phyloP scores from a whole-genome alignment of 1,140 invertebrate genomes.

The Colletes gigas region DNA sequence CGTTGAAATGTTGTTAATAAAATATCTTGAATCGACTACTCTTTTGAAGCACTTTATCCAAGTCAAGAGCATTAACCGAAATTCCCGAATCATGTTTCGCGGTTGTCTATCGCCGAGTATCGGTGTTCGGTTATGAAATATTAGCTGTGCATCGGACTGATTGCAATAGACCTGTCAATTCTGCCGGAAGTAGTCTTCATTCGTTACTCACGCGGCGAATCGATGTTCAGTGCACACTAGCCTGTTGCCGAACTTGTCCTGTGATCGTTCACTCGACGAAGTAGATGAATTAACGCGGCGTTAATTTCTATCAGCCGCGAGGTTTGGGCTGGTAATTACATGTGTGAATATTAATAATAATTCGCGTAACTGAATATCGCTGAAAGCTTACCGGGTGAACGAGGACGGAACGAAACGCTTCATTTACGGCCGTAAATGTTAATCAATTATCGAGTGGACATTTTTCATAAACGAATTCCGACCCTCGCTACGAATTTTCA shows the following conservation, averaged over 20 bases:
- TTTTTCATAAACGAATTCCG: background rate
- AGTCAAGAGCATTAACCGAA: background rate
- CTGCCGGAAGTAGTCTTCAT: conserved; percentile 48
- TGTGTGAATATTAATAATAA: conserved; percentile 2
- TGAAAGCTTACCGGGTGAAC: no score
- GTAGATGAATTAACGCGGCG: background rate
- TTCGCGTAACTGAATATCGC: background rate
- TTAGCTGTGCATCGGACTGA: conserved; percentile 18
- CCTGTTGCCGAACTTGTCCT: conserved; percentile 5
- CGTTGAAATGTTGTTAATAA: no score
- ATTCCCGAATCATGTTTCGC: conserved; percentile 1
- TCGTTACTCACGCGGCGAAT: conserved; percentile 25
- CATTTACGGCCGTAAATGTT: background rate
- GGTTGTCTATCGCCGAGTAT: conserved; percentile 15
- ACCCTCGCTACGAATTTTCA: no score
- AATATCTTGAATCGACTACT: background rate
- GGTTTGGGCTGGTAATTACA: background rate
- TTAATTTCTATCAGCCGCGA: background rate
- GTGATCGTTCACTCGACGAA: conserved; percentile 19
- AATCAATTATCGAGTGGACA: background rate
- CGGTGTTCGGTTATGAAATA: conserved; percentile 29
- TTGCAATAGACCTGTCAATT: conserved; percentile 28
- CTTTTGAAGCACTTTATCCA: background rate
- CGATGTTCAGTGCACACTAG: conserved; percentile 31
- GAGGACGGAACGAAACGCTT: background rate